Conservation (phyloP, 2,797 vertebrate genomes). For the Ptychobarbus kaznakovi region DNA sequence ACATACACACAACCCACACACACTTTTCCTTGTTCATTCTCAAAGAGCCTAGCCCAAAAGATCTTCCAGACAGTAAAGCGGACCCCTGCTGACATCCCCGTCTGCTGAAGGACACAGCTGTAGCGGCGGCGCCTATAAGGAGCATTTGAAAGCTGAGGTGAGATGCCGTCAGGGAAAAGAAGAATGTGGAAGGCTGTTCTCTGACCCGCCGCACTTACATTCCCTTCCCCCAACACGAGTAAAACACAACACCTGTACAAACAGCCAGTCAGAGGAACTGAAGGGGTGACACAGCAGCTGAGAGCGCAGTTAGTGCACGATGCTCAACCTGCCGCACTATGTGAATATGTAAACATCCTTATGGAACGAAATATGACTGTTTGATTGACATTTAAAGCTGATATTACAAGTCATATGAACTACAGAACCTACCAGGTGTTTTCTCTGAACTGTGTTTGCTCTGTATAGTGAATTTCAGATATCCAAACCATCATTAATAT, state of each 20-base stretch:
- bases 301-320: background rate
- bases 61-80: slow-evolving; percentile 26
- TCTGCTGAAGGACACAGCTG: slow-evolving; percentile 13
- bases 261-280: slow-evolving; percentile 53
- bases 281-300: slow-evolving; percentile 33
- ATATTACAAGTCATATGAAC: background rate
- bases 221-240: slow-evolving; percentile 30
- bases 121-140: background rate
- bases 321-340: slow-evolving; percentile 7
- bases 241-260: slow-evolving; percentile 66
- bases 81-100: slow-evolving; percentile 2
- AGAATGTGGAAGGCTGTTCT: slow-evolving; percentile 61
- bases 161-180: slow-evolving; percentile 57
- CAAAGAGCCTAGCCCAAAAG: slow-evolving; percentile 21
- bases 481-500: background rate
- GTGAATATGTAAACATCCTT: background rate
- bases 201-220: slow-evolving; percentile 15
- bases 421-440: background rate
- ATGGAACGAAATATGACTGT: background rate
- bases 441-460: background rate
- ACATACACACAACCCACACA: background rate
- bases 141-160: slow-evolving; percentile 57
- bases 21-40: background rate
- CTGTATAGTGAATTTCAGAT: background rate
- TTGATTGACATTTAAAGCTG: background rate